A percentile compares a stretch with the other conserved stretches of the same genome.
Evolutionary conservation across 2,797 vertebrate genomes (phyloP).

Genomic region (Sebastiscus albofasciatus): DNA sequence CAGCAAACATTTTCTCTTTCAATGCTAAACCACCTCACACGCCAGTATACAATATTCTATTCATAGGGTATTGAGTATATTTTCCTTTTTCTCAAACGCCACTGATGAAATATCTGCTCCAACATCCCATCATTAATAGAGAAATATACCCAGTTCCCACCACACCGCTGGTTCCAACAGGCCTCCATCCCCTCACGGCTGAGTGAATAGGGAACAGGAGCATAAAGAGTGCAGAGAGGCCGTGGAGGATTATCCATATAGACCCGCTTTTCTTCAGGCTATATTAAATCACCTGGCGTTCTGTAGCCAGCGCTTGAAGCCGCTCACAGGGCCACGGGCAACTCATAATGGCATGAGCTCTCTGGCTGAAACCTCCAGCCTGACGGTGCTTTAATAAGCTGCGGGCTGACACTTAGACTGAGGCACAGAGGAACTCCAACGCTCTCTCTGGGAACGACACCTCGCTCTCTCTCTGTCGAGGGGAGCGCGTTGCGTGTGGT

Average conservation of each 20-base stretch:
- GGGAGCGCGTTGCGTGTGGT: background rate
- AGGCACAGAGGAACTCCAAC: constrained; percentile 35
- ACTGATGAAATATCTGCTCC: background rate
- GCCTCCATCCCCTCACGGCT: background rate
- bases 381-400: constrained; percentile 66
- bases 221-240: constrained; percentile 35
- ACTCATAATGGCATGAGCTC: constrained; percentile 57
- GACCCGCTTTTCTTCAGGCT: constrained; percentile 36
- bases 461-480: constrained; percentile 24
- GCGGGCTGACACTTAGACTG: constrained; percentile 56
- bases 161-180: background rate
- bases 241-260: constrained; percentile 44
- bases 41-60: background rate
- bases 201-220: constrained; percentile 16
- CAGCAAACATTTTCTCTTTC: background rate
- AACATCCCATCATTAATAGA: background rate
- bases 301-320: constrained; percentile 48
- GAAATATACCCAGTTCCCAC: constrained; percentile 4
- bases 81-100: background rate
- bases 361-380: constrained; percentile 49
- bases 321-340: constrained; percentile 51
- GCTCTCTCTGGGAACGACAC: constrained; percentile 32
- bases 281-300: constrained; percentile 68
- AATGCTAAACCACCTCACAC: background rate
- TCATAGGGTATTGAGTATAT: background rate